These are phyloP conservation scores for Drosophila ohnishii DNA, from an alignment of 1,140 invertebrate genomes.

Conservation along the genomic window DNA sequence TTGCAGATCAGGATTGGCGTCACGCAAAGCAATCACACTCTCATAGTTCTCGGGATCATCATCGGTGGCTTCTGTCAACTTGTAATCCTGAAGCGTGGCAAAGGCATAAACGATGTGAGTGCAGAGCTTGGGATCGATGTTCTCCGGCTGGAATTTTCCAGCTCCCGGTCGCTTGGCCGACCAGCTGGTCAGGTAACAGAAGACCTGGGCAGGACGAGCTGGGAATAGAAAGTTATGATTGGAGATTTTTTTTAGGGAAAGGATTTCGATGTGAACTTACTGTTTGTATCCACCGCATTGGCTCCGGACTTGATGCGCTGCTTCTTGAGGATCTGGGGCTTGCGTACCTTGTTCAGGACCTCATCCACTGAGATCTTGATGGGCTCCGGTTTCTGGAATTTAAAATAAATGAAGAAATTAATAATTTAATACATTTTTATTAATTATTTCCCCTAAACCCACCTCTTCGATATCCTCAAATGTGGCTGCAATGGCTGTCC, in stretches of 20 bases:
- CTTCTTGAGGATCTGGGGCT: constrained; percentile 84
- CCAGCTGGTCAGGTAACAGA: constrained; percentile 98
- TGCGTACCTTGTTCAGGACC: constrained; percentile 87
- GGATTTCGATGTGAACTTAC: constrained; percentile 79
- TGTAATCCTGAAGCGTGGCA: constrained; percentile 93
- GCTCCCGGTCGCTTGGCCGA: constrained; percentile 93
- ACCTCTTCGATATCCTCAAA: constrained; percentile 83
- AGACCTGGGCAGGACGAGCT: constrained; percentile 92
- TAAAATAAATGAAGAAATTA: background rate
- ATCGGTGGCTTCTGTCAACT: constrained; percentile 89
- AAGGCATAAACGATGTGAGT: constrained; percentile 97
- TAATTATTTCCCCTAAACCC: background rate
- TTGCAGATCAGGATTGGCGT: constrained; percentile 95
- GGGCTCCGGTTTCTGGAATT: constrained; percentile 88
- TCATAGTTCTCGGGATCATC: constrained; percentile 94
- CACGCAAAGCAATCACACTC: constrained; percentile 91
- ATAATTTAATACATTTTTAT: background rate
- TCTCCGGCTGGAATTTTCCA: constrained; percentile 93
- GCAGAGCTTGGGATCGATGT: constrained; percentile 94
- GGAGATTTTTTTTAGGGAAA: accelerated
- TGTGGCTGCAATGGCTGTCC: constrained; percentile 89
- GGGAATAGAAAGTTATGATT: background rate
- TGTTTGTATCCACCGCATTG: constrained; percentile 84
- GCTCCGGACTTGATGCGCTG: constrained; percentile 84
- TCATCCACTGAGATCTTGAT: constrained; percentile 91